Conservation (phyloP, 2,113 vertebrate genomes). For the Ceuthmochares aereus region DNA sequence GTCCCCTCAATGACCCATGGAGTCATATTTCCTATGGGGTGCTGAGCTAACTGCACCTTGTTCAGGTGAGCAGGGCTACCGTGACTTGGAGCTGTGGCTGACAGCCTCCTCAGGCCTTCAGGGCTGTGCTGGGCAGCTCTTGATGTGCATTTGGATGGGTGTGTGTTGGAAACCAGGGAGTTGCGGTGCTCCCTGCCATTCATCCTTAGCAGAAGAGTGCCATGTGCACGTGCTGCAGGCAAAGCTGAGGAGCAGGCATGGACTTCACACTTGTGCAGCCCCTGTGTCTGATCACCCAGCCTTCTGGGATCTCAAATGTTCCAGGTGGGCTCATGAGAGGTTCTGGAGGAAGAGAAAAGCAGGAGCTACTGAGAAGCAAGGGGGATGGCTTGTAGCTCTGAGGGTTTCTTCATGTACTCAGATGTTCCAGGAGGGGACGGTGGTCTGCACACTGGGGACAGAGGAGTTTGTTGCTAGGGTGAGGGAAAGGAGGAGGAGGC, state of each 20-base stretch:
- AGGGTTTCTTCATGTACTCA: not conserved
- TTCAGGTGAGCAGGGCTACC: not conserved
- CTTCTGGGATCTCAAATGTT: not conserved
- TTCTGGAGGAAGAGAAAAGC: not conserved
- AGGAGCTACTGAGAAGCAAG: not conserved
- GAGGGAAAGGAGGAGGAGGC: no score
- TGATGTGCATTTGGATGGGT: accelerated
- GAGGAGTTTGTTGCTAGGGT: not conserved
- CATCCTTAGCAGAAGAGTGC: accelerated
- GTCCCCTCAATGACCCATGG: not conserved
- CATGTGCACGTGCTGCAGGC: not conserved
- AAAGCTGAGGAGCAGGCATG: not conserved
- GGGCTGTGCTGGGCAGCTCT: not conserved
- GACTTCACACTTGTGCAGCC: not conserved
- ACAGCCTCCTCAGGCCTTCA: not conserved
- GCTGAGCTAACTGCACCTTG: not conserved
- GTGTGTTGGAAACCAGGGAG: not conserved
- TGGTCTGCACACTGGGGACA: not conserved
- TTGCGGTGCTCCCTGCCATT: accelerated
- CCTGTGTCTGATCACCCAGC: accelerated
- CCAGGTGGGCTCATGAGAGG: not conserved
- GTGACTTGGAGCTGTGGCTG: not conserved
- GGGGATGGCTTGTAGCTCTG: not conserved
- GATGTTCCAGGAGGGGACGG: no score
- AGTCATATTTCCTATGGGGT: not conserved